Base-by-base conservation (phyloP, 1,140 invertebrate genomes). In the Temnothorax longispinosus region DNA sequence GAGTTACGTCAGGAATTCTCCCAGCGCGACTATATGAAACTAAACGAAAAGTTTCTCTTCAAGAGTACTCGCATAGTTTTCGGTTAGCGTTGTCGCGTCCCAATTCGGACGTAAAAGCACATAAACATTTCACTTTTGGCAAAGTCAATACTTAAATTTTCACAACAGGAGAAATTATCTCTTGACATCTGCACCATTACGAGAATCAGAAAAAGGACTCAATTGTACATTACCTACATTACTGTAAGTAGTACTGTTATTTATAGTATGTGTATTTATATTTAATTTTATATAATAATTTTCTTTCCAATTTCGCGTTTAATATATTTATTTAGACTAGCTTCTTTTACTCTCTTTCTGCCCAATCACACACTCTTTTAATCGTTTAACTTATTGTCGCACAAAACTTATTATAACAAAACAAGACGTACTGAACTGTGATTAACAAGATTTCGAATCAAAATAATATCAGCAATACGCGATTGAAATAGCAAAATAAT, bases 1-100 rank as follows among this genome's bases (percentile, higher is more conserved):
- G 35, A 80, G 13, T 65, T 80, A 67, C 21, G 62, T 67, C 54
- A 2, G 32, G 32, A 84, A 74, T 84, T 84, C 41, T 60, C 54
- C 8, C 13, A 32, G 32, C n/a, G 13, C 52, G 1, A n/a, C 32
- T 62, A 8, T 38, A 62, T 32, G 56, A 69, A 69, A 75, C 8
- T 41, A 52, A 15, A 81, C 41, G 80, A 72, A 35, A 75, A 84
- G 69, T 75, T 84, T 84, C 54, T 67, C 27, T 27, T 27, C 80
- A 75, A 60, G 80, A 75, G 56, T 60, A 32, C 54, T 84, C 80
- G 41, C 80, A 38, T 84, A 84, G 80, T 64, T 84, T 74, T 84
- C 69, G 69, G 69, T 84, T 82, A 82, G 32, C 41, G 54, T 60
- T 74, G 41, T 74, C 80, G 27, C 47, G 69, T 75, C 80, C 69